Conservation (phyloP, 2,113 vertebrate genomes). For the Lethenteron reissneri region DNA sequence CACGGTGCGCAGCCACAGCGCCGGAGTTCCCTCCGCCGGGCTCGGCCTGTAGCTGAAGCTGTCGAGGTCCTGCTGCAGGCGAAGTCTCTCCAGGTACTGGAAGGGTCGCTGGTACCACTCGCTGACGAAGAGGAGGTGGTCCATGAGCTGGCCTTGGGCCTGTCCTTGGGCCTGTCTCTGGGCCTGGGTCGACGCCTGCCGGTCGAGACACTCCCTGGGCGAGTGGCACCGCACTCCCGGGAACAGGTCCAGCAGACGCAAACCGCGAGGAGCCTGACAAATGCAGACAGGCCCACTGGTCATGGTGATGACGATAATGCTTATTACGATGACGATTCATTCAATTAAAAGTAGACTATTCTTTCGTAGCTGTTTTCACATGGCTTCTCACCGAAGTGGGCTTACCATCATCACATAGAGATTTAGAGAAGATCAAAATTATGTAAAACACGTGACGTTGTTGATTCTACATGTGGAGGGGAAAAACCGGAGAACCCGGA, state of each 20-base stretch:
- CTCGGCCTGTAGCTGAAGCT: slow-evolving; percentile 22
- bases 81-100: slow-evolving; percentile 54
- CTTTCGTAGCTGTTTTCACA: too few relatives aligned
- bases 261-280: slow-evolving; percentile 11
- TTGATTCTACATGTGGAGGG: too few relatives aligned
- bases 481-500: too few relatives aligned
- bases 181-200: not conserved
- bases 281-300: too few relatives aligned
- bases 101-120: slow-evolving; percentile 65
- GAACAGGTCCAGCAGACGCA: not conserved
- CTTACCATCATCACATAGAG: too few relatives aligned
- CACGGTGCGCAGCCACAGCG: slow-evolving; percentile 51
- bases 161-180: not conserved
- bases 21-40: slow-evolving; percentile 35
- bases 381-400: too few relatives aligned
- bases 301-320: too few relatives aligned
- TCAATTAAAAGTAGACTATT: too few relatives aligned
- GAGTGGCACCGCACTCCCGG: not conserved
- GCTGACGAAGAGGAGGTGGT: slow-evolving; percentile 24
- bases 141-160: slow-evolving; percentile 4
- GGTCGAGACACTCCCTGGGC: not conserved
- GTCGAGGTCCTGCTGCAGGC: slow-evolving; percentile 29
- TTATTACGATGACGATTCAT: too few relatives aligned
- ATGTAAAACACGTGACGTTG: too few relatives aligned
- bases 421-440: too few relatives aligned